phyloP scores from a whole-genome alignment of 2,888 invertebrate species.

The Cistogaster globosa region DNA sequence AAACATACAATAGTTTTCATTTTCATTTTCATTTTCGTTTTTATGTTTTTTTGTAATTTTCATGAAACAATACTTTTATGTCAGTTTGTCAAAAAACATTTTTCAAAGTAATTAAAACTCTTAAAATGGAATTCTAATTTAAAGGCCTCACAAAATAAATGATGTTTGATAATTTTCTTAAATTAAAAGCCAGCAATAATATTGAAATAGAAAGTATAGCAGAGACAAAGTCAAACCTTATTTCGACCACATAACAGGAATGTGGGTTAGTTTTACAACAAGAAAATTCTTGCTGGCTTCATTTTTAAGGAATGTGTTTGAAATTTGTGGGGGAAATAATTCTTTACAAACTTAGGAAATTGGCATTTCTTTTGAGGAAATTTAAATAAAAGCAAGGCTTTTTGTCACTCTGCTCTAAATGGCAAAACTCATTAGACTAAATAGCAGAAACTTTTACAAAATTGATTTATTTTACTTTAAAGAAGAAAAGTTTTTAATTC shows the following conservation, averaged over 20 bases:
- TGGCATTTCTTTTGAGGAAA: not conserved
- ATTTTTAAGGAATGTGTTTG: not conserved
- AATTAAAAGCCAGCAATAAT: constrained; percentile 1
- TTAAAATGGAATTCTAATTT: constrained; percentile 3
- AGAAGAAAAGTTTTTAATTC: too few relatives aligned
- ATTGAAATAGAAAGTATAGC: not conserved
- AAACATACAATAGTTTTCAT: constrained; percentile 27
- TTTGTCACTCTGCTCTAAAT: too few relatives aligned
- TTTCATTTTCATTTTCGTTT: constrained; percentile 6
- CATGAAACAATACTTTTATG: constrained; percentile 15
- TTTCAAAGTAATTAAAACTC: constrained; percentile 35
- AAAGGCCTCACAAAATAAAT: not conserved
- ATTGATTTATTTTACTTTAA: too few relatives aligned
- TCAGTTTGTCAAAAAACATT: constrained; percentile 7
- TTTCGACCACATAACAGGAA: not conserved
- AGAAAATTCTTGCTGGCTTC: not conserved
- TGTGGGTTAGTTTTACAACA: not conserved
- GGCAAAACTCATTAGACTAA: too few relatives aligned
- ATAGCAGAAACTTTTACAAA: too few relatives aligned
- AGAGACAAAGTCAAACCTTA: not conserved
- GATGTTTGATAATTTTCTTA: constrained; percentile 4
- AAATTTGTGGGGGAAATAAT: not conserved
- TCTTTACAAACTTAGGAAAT: not conserved
- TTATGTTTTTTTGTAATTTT: not conserved
- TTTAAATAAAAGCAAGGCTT: not conserved